A percentile compares a stretch with the other conserved stretches of the same genome.
phyloP scores from a whole-genome alignment of 2,888 invertebrate species.

The Lasioglossum pauxillum region DNA sequence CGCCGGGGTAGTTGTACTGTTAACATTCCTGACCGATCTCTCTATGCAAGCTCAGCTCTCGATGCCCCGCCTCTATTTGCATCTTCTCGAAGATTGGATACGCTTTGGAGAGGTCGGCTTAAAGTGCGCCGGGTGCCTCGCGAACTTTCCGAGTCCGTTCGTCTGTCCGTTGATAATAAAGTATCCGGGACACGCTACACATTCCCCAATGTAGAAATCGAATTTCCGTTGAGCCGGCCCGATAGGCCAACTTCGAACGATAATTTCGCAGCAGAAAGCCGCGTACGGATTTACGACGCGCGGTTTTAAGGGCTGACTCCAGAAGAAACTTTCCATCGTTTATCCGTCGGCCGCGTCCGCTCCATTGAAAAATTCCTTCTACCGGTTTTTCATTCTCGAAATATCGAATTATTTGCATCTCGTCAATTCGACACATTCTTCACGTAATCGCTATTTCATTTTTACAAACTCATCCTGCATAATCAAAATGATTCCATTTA shows the following conservation, averaged over 20 bases:
- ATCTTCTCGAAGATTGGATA: conserved; percentile 75
- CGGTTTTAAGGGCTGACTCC: background rate
- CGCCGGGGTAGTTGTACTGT: background rate
- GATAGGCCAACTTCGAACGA: conserved; percentile 34
- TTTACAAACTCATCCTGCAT: too few relatives aligned
- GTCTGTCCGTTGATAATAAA: conserved; percentile 44
- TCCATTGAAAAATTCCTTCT: background rate
- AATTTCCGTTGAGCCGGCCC: conserved; percentile 38
- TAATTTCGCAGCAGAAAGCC: conserved; percentile 37
- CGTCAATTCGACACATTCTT: too few relatives aligned
- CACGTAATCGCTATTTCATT: too few relatives aligned
- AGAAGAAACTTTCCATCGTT: conserved; percentile 17
- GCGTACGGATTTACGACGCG: conserved; percentile 24
- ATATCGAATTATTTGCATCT: background rate
- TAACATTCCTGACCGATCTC: background rate
- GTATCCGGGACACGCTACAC: conserved; percentile 31
- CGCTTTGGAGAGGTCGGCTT: conserved; percentile 68
- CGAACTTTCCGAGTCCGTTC: conserved; percentile 46
- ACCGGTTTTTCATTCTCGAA: background rate
- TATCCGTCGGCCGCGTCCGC: conserved; percentile 9
- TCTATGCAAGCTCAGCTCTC: background rate
- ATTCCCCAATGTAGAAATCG: conserved; percentile 45
- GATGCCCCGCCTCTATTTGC: conserved; percentile 66
- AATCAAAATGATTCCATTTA: too few relatives aligned
- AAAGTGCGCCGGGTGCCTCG: conserved; percentile 56